These are phyloP conservation scores for Macrotrachela quadricornifera DNA, from an alignment of 1,140 invertebrate species.

Conservation along the genomic window DNA sequence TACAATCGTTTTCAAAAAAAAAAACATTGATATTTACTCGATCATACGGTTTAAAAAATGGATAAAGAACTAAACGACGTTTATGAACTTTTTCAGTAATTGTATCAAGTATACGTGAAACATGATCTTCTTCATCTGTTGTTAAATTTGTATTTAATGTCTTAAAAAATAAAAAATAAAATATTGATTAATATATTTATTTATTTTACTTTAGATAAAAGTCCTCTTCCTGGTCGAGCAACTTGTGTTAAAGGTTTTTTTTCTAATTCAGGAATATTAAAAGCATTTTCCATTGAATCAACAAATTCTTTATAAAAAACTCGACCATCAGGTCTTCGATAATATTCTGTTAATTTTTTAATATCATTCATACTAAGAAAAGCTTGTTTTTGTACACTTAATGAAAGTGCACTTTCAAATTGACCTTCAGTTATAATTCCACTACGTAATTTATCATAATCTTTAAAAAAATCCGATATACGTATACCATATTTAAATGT, in stretches of 20 bases:
- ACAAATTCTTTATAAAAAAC: constrained; percentile 27
- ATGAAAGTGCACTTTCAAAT: constrained; percentile 24
- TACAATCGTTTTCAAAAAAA: background rate
- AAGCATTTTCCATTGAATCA: constrained; percentile 29
- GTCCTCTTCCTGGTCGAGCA: constrained; percentile 19
- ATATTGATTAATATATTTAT: background rate
- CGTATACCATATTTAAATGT: constrained; percentile 27
- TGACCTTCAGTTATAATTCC: constrained; percentile 25
- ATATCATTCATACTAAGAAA: constrained; percentile 22
- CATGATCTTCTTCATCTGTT: constrained; percentile 15
- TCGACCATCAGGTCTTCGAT: constrained; percentile 20
- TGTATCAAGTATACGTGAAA: constrained; percentile 15
- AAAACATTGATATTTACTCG: constrained; percentile 14
- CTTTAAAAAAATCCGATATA: constrained; percentile 28
- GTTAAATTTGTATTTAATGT: constrained; percentile 11
- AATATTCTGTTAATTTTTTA: constrained; percentile 25
- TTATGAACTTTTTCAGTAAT: constrained; percentile 20
- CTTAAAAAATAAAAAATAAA: constrained; percentile 1
- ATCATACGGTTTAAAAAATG: constrained; percentile 30
- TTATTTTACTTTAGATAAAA: constrained; percentile 18
- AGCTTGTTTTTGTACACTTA: constrained; percentile 26
- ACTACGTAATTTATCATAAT: constrained; percentile 26
- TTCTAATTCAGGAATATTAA: constrained; percentile 27
- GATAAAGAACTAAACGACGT: constrained; percentile 22
- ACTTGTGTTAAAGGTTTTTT: constrained; percentile 26